Conservation (phyloP, 2,797 vertebrate genomes). For the Sebastes nivosus region DNA sequence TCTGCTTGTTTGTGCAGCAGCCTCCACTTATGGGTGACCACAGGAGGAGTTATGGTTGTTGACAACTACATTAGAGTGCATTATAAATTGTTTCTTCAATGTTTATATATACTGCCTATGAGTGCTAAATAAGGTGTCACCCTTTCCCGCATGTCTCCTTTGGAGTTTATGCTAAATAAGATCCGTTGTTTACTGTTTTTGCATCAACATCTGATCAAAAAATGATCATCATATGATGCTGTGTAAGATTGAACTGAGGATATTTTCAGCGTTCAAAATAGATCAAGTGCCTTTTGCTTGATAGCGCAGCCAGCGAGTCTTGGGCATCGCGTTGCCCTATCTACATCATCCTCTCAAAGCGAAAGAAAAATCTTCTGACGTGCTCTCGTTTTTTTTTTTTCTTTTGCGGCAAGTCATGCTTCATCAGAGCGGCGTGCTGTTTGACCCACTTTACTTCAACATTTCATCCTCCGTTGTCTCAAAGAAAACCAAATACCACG, state of each 20-base stretch:
- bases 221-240: neutral
- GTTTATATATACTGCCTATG: neutral
- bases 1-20: neutral
- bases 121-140: neutral
- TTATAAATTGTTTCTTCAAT: neutral
- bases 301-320: neutral
- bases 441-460: slow-evolving; percentile 76
- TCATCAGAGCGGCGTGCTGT: slow-evolving; percentile 67
- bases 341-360: slow-evolving; percentile 55
- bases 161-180: neutral
- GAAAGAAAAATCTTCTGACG: slow-evolving; percentile 56
- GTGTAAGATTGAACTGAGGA: slow-evolving; percentile 20
- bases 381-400: slow-evolving; percentile 33
- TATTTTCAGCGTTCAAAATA: slow-evolving; percentile 44
- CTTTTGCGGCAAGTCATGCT: slow-evolving; percentile 69
- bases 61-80: neutral
- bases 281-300: slow-evolving; percentile 41
- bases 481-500: slow-evolving; percentile 39
- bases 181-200: slow-evolving; percentile 7
- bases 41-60: neutral
- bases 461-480: slow-evolving; percentile 56
- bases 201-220: neutral
- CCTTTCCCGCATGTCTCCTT: neutral
- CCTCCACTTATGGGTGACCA: neutral
- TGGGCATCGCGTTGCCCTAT: slow-evolving; percentile 26